phyloP scores from a whole-genome alignment of 2,888 invertebrate species.

The Allacma fusca region DNA sequence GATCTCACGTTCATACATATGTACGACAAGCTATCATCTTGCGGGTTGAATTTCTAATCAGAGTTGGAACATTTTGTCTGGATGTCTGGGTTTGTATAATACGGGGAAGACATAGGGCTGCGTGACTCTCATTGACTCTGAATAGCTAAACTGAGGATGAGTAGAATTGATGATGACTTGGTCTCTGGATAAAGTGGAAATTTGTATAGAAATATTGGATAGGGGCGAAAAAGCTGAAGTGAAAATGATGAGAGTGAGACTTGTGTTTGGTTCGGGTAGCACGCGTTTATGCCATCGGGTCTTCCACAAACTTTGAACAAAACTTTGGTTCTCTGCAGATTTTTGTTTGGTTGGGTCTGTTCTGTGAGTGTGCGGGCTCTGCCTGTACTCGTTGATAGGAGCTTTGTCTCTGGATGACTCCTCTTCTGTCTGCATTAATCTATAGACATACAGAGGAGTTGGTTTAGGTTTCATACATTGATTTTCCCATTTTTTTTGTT shows the following conservation, averaged over 20 bases:
- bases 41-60: conserved; percentile 7
- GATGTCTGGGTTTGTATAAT: neutral
- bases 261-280: conserved; percentile 7
- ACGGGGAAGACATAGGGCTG: conserved; percentile 27
- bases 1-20: neutral
- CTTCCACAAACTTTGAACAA: conserved; percentile 30
- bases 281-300: conserved; percentile 3
- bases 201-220: conserved; percentile 18
- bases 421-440: neutral
- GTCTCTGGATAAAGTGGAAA: conserved; percentile 30
- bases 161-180: conserved; percentile 39
- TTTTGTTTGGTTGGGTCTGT: conserved; percentile 13
- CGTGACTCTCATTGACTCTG: conserved; percentile 36
- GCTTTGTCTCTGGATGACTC: conserved; percentile 28
- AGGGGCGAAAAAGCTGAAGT: conserved; percentile 27
- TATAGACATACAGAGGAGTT: neutral
- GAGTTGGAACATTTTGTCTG: neutral
- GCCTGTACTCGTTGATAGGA: conserved; percentile 21
- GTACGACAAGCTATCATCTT: neutral
- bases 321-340: conserved; percentile 4
- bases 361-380: neutral
- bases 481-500: conserved; percentile 36
- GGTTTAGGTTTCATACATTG: conserved; percentile 33
- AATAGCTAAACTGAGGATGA: conserved; percentile 33
- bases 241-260: conserved; percentile 37